These are phyloP conservation scores for Simalia tracyae DNA, from an alignment of 2,797 vertebrate genomes.

Conservation along the genomic window DNA sequence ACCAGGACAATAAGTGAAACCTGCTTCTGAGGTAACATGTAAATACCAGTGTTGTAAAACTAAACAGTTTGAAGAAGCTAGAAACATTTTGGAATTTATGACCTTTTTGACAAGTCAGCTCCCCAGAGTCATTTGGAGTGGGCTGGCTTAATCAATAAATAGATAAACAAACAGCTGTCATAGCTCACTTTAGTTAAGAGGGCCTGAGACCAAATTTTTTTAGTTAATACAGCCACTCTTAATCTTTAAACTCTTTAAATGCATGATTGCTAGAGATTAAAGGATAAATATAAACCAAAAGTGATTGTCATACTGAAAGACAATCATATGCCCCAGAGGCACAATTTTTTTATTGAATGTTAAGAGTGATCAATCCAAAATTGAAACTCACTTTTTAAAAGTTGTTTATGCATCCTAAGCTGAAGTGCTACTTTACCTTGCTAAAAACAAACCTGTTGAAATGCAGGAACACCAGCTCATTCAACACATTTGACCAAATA, in stretches of 20 bases:
- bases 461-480: background rate
- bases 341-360: background rate
- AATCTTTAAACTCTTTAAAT: background rate
- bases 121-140: background rate
- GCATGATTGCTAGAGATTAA: background rate
- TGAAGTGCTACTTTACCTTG: background rate
- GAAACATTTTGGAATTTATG: conserved; percentile 10
- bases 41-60: background rate
- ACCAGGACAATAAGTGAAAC: background rate
- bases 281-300: background rate
- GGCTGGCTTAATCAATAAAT: background rate
- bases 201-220: conserved; percentile 40
- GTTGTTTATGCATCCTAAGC: background rate
- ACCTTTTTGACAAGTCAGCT: background rate
- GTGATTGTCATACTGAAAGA: background rate
- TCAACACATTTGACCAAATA: background rate
- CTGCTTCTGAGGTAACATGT: background rate
- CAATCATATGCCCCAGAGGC: background rate
- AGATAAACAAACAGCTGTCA: conserved; percentile 22
- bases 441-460: background rate
- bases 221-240: background rate
- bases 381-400: background rate
- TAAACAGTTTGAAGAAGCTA: conserved; percentile 31
- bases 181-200: conserved; percentile 24
- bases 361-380: background rate